Evolutionary conservation across 2,888 invertebrate genomes (phyloP).

Genomic region (Athripsodes cinereus): DNA sequence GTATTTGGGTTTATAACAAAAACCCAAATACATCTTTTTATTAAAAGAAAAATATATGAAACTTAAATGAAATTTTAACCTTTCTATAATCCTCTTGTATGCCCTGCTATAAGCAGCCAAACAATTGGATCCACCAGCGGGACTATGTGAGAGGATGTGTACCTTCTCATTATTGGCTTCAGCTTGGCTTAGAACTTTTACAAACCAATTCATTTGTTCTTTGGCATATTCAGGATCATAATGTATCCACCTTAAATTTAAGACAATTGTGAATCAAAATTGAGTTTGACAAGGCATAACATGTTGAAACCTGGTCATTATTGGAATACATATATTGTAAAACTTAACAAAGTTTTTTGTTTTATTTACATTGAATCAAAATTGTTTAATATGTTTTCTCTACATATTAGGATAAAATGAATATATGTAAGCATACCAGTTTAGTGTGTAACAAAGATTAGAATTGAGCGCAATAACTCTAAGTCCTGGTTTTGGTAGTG

Average conservation of each 20-base stretch:
- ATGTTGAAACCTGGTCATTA: too few species aligned
- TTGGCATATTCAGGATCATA: slow-evolving; percentile 65
- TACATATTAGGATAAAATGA: neutral
- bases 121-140: slow-evolving; percentile 64
- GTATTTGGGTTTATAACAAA: too few species aligned
- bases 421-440: slow-evolving; percentile 50
- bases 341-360: neutral
- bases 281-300: neutral
- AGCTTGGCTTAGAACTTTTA: slow-evolving; percentile 62
- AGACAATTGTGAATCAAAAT: neutral
- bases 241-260: slow-evolving; percentile 57
- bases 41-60: too few species aligned
- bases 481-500: slow-evolving; percentile 60
- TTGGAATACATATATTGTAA: too few species aligned
- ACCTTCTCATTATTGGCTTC: slow-evolving; percentile 70
- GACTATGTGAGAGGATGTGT: slow-evolving; percentile 79
- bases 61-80: slow-evolving; percentile 36
- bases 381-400: neutral
- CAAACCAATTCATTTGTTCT: slow-evolving; percentile 79
- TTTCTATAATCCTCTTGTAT: slow-evolving; percentile 59
- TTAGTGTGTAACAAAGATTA: slow-evolving; percentile 68
- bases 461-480: slow-evolving; percentile 74
- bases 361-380: neutral
- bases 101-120: slow-evolving; percentile 65
- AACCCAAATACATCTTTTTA: too few species aligned